These are phyloP conservation scores for Alces alces DNA, from an alignment of 2,113 vertebrate species.

Conservation along the genomic window DNA sequence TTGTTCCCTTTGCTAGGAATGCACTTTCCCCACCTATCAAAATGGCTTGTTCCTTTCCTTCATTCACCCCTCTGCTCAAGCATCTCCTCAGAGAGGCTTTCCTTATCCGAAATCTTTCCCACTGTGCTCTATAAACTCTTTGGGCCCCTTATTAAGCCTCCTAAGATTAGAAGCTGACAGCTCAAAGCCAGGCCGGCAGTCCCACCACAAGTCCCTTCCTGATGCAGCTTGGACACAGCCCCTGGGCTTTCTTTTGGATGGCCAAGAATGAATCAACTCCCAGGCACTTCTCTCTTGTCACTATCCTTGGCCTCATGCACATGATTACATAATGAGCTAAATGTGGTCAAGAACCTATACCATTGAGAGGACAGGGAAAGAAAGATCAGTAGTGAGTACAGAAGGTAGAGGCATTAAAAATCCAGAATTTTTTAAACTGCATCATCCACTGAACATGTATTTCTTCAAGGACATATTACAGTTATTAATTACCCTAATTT, in stretches of 20 bases:
- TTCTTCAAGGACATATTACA: neutral
- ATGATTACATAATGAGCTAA: constrained; percentile 39
- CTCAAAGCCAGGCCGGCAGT: neutral
- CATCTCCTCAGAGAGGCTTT: neutral
- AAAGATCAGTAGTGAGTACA: neutral
- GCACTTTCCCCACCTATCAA: neutral
- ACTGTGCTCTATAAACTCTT: neutral
- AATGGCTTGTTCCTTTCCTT: neutral
- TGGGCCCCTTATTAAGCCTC: neutral
- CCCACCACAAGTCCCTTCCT: neutral
- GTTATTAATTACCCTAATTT: neutral
- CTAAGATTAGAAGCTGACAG: neutral
- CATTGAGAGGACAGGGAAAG: constrained; percentile 5
- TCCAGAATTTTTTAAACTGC: neutral
- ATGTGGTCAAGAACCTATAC: constrained; percentile 16
- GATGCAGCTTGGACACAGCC: neutral
- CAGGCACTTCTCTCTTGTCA: constrained; percentile 15
- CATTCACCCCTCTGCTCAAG: neutral
- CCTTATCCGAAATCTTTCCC: neutral
- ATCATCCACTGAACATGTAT: neutral
- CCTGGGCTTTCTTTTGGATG: neutral
- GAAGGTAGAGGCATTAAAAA: neutral
- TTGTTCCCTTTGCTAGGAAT: neutral
- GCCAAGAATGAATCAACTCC: neutral
- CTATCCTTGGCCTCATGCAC: neutral